Evolutionary conservation across 2,888 invertebrate species (phyloP).

Genomic region (Lepidocyrtoides sp.): DNA sequence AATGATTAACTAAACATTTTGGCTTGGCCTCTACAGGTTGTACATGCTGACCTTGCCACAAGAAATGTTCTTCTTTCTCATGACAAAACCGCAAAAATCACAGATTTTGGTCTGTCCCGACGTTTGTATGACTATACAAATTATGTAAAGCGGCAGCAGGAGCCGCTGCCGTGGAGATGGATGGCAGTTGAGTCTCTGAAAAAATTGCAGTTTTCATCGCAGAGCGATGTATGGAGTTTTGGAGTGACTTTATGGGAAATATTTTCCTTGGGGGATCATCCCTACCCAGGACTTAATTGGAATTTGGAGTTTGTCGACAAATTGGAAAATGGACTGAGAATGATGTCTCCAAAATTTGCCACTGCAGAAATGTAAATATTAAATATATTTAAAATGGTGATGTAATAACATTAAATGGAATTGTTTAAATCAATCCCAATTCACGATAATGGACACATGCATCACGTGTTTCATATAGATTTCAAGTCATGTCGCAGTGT

Average conservation of each 20-base stretch:
- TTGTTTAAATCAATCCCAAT: no score
- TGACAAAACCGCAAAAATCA: conserved; percentile 3
- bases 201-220: not conserved
- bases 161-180: conserved; percentile 53
- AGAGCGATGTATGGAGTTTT: conserved; percentile 45
- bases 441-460: no score
- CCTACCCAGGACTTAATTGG: not conserved
- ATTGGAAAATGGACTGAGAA: not conserved
- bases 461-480: no score
- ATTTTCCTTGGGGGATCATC: not conserved
- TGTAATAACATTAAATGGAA: no score
- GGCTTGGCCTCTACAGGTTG: no score
- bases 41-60: conserved; percentile 34
- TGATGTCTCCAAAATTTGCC: no score
- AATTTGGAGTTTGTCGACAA: not conserved
- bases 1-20: no score
- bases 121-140: conserved; percentile 44
- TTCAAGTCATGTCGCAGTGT: no score
- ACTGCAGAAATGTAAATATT: no score
- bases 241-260: conserved; percentile 39
- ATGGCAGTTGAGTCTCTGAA: conserved; percentile 26
- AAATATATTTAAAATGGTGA: no score
- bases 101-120: conserved; percentile 13
- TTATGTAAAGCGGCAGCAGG: conserved; percentile 21
- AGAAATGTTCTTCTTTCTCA: conserved; percentile 16